A percentile compares a stretch with the other conserved stretches of the same genome.
These are phyloP conservation scores for Nomia melanderi DNA, from an alignment of 1,140 invertebrate species.

Conservation along the genomic window DNA sequence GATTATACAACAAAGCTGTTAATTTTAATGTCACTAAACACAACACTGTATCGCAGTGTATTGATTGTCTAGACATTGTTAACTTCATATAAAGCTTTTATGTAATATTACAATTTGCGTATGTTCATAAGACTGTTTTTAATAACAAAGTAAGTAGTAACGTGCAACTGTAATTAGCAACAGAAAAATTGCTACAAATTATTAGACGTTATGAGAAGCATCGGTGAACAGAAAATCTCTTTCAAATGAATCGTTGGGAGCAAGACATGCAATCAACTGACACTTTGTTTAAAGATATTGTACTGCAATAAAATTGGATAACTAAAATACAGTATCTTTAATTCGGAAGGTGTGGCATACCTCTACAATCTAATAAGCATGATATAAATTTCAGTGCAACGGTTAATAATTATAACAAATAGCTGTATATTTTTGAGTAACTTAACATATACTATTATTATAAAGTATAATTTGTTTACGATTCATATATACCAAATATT, in stretches of 20 bases:
- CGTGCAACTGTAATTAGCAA: not conserved
- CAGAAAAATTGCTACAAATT: not conserved
- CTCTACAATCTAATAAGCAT: not conserved
- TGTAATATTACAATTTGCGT: not conserved
- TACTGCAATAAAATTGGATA: not conserved
- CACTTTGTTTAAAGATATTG: not conserved
- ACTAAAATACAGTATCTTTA: not conserved
- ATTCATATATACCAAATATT: not conserved
- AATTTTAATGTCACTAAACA: too few species aligned
- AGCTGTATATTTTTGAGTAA: slow-evolving; percentile 1
- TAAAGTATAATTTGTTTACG: not conserved
- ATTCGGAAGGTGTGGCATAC: not conserved
- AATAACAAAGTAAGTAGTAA: not conserved
- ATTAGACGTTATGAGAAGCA: not conserved
- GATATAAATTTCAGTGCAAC: not conserved
- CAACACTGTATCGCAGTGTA: too few species aligned
- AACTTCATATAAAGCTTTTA: not conserved
- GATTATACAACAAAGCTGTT: not conserved
- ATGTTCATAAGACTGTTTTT: not conserved
- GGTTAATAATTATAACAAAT: not conserved
- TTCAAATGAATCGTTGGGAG: not conserved
- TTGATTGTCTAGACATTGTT: not conserved
- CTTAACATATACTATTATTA: not conserved
- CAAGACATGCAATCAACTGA: too few species aligned
- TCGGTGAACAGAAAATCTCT: not conserved